Evolutionary conservation across 2,113 vertebrate genomes (phyloP).

Genomic region (Dicrurus megarhynchus): DNA sequence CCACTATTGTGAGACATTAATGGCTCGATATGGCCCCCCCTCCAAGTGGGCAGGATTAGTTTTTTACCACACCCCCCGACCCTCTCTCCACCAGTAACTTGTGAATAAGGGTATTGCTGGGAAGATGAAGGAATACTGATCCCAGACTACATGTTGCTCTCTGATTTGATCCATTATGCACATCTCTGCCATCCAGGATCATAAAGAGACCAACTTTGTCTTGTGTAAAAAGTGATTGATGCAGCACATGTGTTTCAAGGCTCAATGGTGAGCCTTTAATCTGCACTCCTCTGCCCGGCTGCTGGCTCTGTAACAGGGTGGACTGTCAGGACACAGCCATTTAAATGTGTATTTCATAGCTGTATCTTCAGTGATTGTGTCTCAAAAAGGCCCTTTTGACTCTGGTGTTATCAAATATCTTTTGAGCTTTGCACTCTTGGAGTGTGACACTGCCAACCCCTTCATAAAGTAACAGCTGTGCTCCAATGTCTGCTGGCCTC

Average conservation of each 20-base stretch:
- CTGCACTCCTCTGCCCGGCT: background rate
- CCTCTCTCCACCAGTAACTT: background rate
- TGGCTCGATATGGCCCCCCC: background rate
- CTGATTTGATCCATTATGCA: background rate
- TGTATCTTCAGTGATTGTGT: background rate
- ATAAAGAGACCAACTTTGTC: background rate
- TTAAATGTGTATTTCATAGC: background rate
- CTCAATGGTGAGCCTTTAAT: background rate
- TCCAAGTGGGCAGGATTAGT: background rate
- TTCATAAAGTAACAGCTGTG: background rate
- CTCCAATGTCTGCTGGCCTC: background rate
- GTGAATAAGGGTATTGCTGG: background rate
- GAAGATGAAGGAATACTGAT: background rate
- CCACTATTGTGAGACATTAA: background rate
- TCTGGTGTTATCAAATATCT: background rate
- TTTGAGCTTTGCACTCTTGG: background rate
- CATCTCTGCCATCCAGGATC: background rate
- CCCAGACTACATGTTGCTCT: background rate
- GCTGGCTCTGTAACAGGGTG: background rate
- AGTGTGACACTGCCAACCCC: background rate
- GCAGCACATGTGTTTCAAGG: background rate
- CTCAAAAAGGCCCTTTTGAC: background rate
- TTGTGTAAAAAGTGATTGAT: background rate
- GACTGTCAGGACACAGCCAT: background rate
- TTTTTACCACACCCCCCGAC: rapidly evolving